Conservation (phyloP, 2,113 vertebrate genomes). For the Gobius niger region DNA sequence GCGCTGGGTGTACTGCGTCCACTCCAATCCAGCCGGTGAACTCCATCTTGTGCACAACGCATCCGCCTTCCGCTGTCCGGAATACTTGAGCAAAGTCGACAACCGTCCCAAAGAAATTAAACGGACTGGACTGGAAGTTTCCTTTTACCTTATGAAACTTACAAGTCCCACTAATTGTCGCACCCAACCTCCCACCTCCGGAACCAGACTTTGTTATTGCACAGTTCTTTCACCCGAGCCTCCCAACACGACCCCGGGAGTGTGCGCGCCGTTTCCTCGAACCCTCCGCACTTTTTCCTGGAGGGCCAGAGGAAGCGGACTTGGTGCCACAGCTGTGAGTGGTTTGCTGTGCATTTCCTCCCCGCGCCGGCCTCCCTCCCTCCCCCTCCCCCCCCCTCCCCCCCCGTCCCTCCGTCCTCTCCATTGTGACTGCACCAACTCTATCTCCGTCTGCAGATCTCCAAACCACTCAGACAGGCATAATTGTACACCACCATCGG, state of each 20-base stretch:
- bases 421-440: constrained; percentile 53
- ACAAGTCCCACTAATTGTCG: too few species aligned
- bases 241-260: constrained; percentile 16
- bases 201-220: background rate
- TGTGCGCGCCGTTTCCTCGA: constrained; percentile 52
- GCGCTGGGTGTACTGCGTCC: too few species aligned
- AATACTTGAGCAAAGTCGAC: too few species aligned
- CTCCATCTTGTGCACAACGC: too few species aligned
- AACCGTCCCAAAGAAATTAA: too few species aligned
- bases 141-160: too few species aligned
- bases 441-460: constrained; percentile 65
- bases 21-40: too few species aligned
- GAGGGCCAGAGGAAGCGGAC: constrained; percentile 63
- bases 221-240: constrained; percentile 7
- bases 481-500: constrained; percentile 68
- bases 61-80: too few species aligned
- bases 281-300: constrained; percentile 63
- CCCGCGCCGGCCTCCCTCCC: constrained; percentile 48
- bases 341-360: constrained; percentile 62
- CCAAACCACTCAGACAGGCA: constrained; percentile 65
- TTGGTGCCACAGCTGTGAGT: constrained; percentile 65
- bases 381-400: constrained; percentile 22
- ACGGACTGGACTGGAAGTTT: too few species aligned
- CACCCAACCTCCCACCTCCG: background rate
- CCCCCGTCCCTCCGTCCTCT: constrained; percentile 8